These are phyloP conservation scores for Oreochromis tanganicae DNA, from an alignment of 2,113 vertebrate species.

Conservation along the genomic window DNA sequence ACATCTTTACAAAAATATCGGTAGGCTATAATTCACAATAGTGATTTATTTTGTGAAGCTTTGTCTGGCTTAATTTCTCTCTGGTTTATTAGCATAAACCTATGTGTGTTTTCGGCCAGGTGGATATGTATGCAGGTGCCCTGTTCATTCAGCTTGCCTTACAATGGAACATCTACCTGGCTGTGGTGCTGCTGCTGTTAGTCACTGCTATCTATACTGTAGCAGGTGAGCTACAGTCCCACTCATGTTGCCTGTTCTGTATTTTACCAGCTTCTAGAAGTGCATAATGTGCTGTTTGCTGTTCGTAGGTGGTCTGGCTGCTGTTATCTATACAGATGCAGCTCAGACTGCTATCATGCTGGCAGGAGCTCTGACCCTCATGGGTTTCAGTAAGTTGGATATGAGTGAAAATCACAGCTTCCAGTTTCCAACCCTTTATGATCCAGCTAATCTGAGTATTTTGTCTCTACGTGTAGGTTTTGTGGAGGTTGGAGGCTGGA, in stretches of 20 bases:
- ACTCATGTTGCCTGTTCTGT: background rate
- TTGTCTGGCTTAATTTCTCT: background rate
- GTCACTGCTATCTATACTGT: constrained; percentile 91
- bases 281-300: background rate
- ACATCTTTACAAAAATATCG: constrained; percentile 98
- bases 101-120: constrained; percentile 64
- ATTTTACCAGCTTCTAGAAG: background rate
- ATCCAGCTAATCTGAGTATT: background rate
- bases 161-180: constrained; percentile 88
- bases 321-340: constrained; percentile 95
- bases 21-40: constrained; percentile 62
- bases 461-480: constrained; percentile 75
- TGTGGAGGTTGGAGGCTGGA: constrained; percentile 80
- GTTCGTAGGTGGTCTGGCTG: constrained; percentile 87
- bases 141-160: constrained; percentile 95
- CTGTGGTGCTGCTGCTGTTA: constrained; percentile 71
- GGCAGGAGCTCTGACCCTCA: constrained; percentile 81
- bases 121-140: constrained; percentile 95
- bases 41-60: background rate
- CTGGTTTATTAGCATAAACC: background rate
- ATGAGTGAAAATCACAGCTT: background rate
- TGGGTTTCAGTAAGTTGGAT: constrained; percentile 60
- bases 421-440: background rate
- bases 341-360: constrained; percentile 93
- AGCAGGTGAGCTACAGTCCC: constrained; percentile 71